Base-by-base conservation (phyloP, 2,888 invertebrate genomes). In the Xylophagus ater region DNA sequence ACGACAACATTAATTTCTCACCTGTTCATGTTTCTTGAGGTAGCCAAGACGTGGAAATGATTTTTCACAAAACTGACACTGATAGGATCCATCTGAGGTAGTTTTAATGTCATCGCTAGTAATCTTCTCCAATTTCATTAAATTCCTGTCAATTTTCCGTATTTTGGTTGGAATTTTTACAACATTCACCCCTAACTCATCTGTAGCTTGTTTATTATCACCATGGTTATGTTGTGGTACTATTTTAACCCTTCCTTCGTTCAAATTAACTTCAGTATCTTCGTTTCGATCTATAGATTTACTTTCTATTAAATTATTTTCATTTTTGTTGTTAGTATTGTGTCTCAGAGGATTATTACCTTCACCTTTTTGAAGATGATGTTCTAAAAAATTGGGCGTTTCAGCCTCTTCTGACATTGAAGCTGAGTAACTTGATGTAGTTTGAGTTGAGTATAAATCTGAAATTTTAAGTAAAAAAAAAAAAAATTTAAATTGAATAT, bases 1-100 rank as follows among this genome's bases (percentile, higher is more conserved):
- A 15, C 30, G 13, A 28, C 14, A 31, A 21, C 8, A 21, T 21
- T 21, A 21, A 21, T 7, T 21, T n/a, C 67, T 59, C 65, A 89
- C 89, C 83, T 89, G 89, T 67, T 90, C 87, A 72, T 90, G 90
- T 67, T 87, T 83, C 68, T 87, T 87, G 53, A 90, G 74, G 62
- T 85, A 84, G 47, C 83, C 83, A 49, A 84, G 78, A 51, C 87
- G 74, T 13, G 88, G 82, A 67, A 89, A 90, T 49, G 88, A 85
- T 64, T 87, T 84, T 59, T 89, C 85, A 70, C 90, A 92, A 70
- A 85, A 89, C 66, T 84, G 84, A 68, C 89, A 90, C 58, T 83
- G 81, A 72, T 88, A 86, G 45, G 88, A 88, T 49, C 87, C 82
- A 62, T 76, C 72, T 55, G 59, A 56, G 48, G 47, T 47, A 43